A percentile compares a stretch with the other conserved stretches of the same genome.
These are phyloP conservation scores for Calephelis virginiensis DNA, from an alignment of 1,140 invertebrate genomes.

Conservation along the genomic window DNA sequence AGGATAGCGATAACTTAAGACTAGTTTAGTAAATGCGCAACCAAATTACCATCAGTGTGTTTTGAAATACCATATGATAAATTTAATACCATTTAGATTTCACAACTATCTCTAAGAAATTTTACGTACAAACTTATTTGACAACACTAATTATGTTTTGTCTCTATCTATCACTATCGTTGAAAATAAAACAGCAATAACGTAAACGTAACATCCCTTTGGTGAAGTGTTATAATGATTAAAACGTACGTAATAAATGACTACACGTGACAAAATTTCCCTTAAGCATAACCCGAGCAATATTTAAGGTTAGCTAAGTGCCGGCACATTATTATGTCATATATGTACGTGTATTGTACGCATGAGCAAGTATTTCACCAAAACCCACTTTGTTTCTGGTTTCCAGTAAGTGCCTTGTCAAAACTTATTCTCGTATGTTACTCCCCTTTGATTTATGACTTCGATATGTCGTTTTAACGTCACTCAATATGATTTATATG, in stretches of 20 bases:
- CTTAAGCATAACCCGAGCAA: not conserved
- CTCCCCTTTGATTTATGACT: conserved; percentile 29
- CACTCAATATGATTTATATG: conserved; percentile 29
- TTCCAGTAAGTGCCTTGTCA: conserved; percentile 27
- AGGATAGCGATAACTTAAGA: no score
- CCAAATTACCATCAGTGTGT: no score
- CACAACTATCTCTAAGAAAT: no score
- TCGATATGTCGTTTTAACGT: conserved; percentile 28
- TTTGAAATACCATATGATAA: no score
- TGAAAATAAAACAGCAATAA: no score
- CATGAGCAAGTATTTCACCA: conserved; percentile 10
- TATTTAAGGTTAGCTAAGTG: conserved; percentile 14
- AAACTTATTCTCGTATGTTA: conserved; percentile 26
- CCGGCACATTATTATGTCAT: conserved; percentile 6
- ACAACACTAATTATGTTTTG: no score
- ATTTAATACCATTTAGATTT: no score
- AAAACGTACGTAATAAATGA: conserved; percentile 1
- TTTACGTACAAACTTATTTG: no score
- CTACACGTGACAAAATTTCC: not conserved
- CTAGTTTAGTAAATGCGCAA: no score
- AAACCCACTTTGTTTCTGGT: conserved; percentile 21
- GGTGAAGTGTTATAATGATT: not conserved
- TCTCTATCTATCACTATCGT: no score
- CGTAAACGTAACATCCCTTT: no score
- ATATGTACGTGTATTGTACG: not conserved